Evolutionary conservation across 2,113 vertebrate genomes (phyloP).

Genomic region (Nycticebus coucang): DNA sequence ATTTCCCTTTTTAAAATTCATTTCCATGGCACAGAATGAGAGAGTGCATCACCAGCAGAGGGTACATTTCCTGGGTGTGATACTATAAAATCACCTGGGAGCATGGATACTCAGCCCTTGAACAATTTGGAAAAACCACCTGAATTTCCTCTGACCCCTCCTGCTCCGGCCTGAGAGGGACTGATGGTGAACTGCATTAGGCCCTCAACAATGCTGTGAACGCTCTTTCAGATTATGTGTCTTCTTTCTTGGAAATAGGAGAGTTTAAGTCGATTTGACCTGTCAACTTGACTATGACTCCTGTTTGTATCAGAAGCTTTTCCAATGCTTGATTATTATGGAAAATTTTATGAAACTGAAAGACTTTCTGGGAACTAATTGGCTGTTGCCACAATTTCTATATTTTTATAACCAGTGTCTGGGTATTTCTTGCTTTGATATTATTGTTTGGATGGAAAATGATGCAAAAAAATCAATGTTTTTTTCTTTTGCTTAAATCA

Average conservation of each 20-base stretch:
- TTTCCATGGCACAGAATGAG: not conserved
- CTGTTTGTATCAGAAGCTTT: slow-evolving; percentile 30
- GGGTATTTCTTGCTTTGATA: slow-evolving; percentile 50
- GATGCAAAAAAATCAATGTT: slow-evolving; percentile 46
- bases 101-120: not conserved
- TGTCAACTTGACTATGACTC: slow-evolving; percentile 27
- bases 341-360: slow-evolving; percentile 50
- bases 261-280: slow-evolving; percentile 16
- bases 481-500: slow-evolving; percentile 45
- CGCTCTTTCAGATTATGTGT: not conserved
- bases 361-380: slow-evolving; percentile 69
- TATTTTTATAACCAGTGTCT: slow-evolving; percentile 66
- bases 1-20: not conserved
- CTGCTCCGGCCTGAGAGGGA: not conserved
- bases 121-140: not conserved
- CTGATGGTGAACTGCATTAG: not conserved
- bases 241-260: not conserved
- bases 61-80: not conserved
- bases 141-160: not conserved
- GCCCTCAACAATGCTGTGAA: not conserved
- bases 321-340: slow-evolving; percentile 42
- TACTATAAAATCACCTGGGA: not conserved
- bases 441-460: slow-evolving; percentile 72
- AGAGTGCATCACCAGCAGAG: accelerated
- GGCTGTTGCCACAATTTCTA: slow-evolving; percentile 52